Base-by-base conservation (phyloP, 1,140 invertebrate genomes). In the Apis laboriosa region DNA sequence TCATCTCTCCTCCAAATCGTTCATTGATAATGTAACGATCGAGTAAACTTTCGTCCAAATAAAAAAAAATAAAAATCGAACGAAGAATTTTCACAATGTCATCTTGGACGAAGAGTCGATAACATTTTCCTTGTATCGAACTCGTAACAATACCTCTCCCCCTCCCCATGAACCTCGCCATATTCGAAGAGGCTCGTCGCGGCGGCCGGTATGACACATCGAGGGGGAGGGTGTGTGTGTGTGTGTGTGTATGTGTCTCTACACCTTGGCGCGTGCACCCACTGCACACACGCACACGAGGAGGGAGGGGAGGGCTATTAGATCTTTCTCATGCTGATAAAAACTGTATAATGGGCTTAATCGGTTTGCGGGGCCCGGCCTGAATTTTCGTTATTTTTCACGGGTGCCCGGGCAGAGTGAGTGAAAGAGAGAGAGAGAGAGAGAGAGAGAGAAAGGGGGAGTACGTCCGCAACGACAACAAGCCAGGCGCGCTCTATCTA, bases 301-400 rank as follows among this genome's bases (percentile, higher is more conserved):
- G 68, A 68, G 74, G 81, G 61, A 68, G 84, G 61, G 19, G 24
- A 72, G 85, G 77, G 86, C 85, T 91, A 93, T 92, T 93, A 94
- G 93, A 94, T 94, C 92, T 94, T 94, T 94, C 93, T 93, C 93
- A 94, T 92, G 92, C 93, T 93, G 93, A 94, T 94, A 94, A 93
- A 43, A 89, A 91, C 88, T 91, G 88, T 91, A 93, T 94, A 94
- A 94, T 94, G 90, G 91, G 90, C 92, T 93, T 94, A 94, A 94
- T 94, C 93, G 92, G 87, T 92, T 89, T 91, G 90, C 90, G 89
- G 86, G 85, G 91, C 92, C 91, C 89, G 86, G 82, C 84, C 89
- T 90, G 93, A 92, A 92, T 94, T 94, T 93, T 91, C 92, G 93
- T 93, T 94, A 93, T 93, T 94, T 94, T 94, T 93, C 92, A 93